A percentile compares a stretch with the other conserved stretches of the same genome.
phyloP scores from a whole-genome alignment of 35 echinoderm and acorn worm genomes.

The Apostichopus parvimensis region DNA sequence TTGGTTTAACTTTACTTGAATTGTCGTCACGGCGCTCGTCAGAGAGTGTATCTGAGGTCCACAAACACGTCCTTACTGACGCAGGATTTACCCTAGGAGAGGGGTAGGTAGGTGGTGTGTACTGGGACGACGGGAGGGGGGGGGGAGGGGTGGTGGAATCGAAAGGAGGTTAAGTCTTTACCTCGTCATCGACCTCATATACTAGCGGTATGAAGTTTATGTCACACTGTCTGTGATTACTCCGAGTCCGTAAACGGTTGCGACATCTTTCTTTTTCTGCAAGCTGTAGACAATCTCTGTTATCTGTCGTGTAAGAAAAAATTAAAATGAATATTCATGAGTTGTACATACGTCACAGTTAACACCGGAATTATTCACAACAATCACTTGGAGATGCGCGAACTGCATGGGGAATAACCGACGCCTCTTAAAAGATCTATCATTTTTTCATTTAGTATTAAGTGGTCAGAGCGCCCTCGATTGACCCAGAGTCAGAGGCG shows the following conservation, averaged over 20 bases:
- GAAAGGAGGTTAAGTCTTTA: conserved; percentile 46
- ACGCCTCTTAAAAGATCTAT: no score
- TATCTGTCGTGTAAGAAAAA: conserved; percentile 42
- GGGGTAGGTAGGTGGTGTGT: no score
- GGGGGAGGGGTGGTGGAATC: not conserved
- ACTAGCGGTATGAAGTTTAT: conserved; percentile 94
- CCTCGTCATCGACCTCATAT: conserved; percentile 60
- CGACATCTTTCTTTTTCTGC: conserved; percentile 85
- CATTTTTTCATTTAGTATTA: no score
- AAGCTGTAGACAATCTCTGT: conserved; percentile 82
- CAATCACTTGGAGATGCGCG: no score
- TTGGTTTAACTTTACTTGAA: no score
- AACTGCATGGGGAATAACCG: no score
- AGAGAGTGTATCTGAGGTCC: no score
- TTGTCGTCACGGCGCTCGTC: no score
- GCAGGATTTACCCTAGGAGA: no score
- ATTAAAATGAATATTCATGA: not conserved
- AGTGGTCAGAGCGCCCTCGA: no score
- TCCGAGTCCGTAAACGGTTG: conserved; percentile 70
- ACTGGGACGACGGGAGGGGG: not conserved
- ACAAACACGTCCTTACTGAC: no score
- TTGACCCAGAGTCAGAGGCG: no score
- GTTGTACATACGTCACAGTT: not conserved
- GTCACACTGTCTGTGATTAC: conserved; percentile 74
- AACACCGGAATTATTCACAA: not conserved